Percentiles rank a stretch among this genome's conserved stretches.
phyloP scores from a whole-genome alignment of 2,113 vertebrate genomes.

The Barnardius zonarius region DNA sequence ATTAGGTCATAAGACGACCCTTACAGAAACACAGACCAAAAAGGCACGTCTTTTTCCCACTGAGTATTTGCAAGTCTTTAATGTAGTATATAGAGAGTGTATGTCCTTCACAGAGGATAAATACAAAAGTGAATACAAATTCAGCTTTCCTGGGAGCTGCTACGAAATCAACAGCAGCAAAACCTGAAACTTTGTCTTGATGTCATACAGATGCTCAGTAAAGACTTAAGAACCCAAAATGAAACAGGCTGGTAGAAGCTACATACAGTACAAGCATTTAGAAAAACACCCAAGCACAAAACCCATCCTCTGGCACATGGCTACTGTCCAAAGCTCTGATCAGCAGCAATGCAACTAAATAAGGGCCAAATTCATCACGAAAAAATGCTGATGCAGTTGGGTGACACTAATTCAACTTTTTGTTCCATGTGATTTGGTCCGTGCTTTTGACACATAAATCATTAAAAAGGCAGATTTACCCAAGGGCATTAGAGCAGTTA shows the following conservation, averaged over 20 bases:
- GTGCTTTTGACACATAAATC: slow-evolving; percentile 36
- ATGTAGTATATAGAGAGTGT: slow-evolving; percentile 1
- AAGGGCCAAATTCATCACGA: slow-evolving; percentile 53
- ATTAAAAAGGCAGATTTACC: slow-evolving; percentile 43
- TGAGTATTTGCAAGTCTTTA: slow-evolving; percentile 55
- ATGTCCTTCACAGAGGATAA: slow-evolving; percentile 58
- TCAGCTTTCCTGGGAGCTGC: neutral
- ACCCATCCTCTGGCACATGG: slow-evolving; percentile 8
- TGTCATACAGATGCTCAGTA: neutral
- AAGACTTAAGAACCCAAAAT: neutral
- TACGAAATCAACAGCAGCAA: neutral
- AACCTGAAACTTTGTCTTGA: neutral
- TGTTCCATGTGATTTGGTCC: slow-evolving; percentile 53
- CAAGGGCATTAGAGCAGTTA: slow-evolving; percentile 46
- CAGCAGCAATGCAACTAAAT: slow-evolving; percentile 38
- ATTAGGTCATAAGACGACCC: slow-evolving; percentile 45
- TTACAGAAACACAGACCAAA: slow-evolving; percentile 52
- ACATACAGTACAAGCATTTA: neutral
- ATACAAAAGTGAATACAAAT: slow-evolving; percentile 1
- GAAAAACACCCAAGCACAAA: neutral
- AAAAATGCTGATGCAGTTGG: slow-evolving; percentile 63
- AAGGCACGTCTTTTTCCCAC: slow-evolving; percentile 41
- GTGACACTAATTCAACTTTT: slow-evolving; percentile 63
- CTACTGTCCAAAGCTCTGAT: slow-evolving; percentile 13
- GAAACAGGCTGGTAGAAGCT: neutral